Base-by-base conservation (phyloP, 2,797 vertebrate genomes). In the Buceros bicornis region DNA sequence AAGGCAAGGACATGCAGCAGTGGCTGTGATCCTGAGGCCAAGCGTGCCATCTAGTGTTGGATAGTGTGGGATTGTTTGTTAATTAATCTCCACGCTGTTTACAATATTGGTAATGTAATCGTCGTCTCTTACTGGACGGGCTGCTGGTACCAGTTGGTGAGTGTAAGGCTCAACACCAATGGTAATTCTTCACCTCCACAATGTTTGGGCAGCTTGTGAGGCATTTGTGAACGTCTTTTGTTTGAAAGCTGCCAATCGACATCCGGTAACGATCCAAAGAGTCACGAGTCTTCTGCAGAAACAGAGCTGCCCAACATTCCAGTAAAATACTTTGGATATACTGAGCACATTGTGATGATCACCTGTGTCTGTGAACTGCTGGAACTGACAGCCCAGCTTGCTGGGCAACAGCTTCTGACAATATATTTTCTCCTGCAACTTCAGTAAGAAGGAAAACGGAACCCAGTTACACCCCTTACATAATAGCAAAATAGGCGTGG, bases 31-130 rank as follows among this genome's bases (percentile, higher is more conserved):
- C 80, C 65, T 31, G 97, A 97, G 96, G 96, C 93, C 94, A 97
- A 98, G 96, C 11, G 85, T 98, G 98, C 98, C 98, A 98, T 96
- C 98, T 98, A 98, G 98, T 94, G 98, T 90, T 92, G 60, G 25
- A 73, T 71, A 17, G 18, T 51, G 79, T 15, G 11, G 10, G 65
- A 26, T 45, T 22, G 12, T 33, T 33, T 81, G 37, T 10, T 45
- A 15, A 11, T 9, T 29, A 4, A 9, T 11, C 54, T 31, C 61
- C 0, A 0, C 58, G 19, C 8, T 4, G 43, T 28, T 89, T 48
- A 28, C 43, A 50, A 16, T 25, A 60, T 6, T 45, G 1, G 0
- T 20, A 31, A 60, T 13, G 6, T 1, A 40, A 7, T 8, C 51
- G 43, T 45, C 70, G 57, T 62, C 48, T 22, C 40, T 57, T 56